Conservation (phyloP, 1,140 invertebrate species). For the Atta cephalotes region DNA sequence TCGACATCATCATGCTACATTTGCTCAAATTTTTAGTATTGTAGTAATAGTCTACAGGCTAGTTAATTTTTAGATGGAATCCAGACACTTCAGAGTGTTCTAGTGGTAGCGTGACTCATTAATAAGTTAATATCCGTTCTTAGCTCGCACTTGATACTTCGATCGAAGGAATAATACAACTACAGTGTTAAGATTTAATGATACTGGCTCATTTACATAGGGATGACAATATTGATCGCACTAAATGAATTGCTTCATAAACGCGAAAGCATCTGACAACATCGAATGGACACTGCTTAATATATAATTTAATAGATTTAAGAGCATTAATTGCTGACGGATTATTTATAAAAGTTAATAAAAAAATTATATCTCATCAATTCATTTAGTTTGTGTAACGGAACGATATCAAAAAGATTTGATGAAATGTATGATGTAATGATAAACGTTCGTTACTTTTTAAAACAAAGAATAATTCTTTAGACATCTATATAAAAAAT, state of each 20-base stretch:
- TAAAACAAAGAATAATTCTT: not conserved
- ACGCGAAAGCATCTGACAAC: not conserved
- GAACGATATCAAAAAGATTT: not conserved
- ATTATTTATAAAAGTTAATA: not conserved
- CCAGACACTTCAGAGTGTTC: not conserved
- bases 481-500: not conserved
- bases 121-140: conserved; percentile 2
- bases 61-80: not conserved
- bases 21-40: not conserved
- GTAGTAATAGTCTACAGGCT: not conserved
- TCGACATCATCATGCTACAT: too few relatives aligned
- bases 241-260: not conserved
- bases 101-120: not conserved
- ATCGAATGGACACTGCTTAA: too few relatives aligned
- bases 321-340: not conserved
- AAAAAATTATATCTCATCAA: not conserved
- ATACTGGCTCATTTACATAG: not conserved
- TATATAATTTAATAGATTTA: not conserved
- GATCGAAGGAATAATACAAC: not conserved
- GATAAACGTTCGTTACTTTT: not conserved
- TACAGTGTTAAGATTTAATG: not conserved
- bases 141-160: not conserved
- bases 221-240: not conserved
- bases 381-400: not conserved
- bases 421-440: not conserved